phyloP scores from a whole-genome alignment of 2,113 vertebrate genomes.

The Dasypus novemcinctus region DNA sequence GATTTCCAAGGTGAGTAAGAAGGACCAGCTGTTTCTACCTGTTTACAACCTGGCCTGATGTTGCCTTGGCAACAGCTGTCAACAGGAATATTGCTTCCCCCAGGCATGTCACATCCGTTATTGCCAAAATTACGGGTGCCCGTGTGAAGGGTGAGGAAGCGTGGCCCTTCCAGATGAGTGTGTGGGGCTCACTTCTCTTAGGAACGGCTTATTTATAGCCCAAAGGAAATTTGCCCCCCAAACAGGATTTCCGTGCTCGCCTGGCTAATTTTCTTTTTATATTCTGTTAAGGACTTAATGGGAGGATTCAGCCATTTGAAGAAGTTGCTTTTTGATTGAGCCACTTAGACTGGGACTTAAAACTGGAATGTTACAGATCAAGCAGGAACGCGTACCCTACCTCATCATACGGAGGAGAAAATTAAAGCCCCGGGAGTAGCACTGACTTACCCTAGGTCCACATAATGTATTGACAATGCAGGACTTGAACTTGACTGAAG shows the following conservation, averaged over 20 bases:
- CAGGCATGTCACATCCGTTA: slow-evolving; percentile 68
- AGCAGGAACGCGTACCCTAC: background rate
- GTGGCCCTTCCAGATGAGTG: slow-evolving; percentile 22
- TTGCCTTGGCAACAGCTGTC: slow-evolving; percentile 74
- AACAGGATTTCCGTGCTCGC: slow-evolving; percentile 41
- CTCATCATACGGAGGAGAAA: background rate
- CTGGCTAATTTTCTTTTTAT: background rate
- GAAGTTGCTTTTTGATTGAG: background rate
- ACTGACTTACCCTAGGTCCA: background rate
- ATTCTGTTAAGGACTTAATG: background rate
- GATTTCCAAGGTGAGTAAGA: slow-evolving; percentile 65
- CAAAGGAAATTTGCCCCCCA: slow-evolving; percentile 74
- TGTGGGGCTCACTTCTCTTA: background rate
- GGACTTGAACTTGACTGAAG: background rate
- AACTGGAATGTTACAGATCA: background rate
- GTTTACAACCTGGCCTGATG: slow-evolving; percentile 67
- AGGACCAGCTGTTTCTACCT: slow-evolving; percentile 49
- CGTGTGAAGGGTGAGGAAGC: slow-evolving; percentile 53
- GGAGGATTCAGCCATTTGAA: background rate
- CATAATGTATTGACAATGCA: background rate
- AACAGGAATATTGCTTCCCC: slow-evolving; percentile 59
- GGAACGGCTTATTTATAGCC: slow-evolving; percentile 43
- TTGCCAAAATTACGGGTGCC: slow-evolving; percentile 45
- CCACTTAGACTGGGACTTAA: background rate
- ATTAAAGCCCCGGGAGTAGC: background rate